Conservation (phyloP, 1,140 invertebrate genomes). For the Acromyrmex echinatior region DNA sequence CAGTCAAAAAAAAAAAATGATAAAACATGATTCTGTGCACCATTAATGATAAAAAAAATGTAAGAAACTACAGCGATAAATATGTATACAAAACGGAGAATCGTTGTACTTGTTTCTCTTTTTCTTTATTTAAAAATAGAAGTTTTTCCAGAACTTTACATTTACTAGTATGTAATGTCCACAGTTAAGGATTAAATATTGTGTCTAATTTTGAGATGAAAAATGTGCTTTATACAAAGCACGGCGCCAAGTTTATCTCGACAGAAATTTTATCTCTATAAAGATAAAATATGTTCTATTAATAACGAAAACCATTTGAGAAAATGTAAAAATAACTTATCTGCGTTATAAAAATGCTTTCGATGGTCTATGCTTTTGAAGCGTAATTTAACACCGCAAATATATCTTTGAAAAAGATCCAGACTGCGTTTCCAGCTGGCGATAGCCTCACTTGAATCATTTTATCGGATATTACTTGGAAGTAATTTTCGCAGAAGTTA, state of each 20-base stretch:
- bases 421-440: not conserved
- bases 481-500: constrained; percentile 46
- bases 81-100: not conserved
- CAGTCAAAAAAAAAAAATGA: not conserved
- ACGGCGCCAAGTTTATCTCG: constrained; percentile 4
- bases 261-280: not conserved
- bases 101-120: not conserved
- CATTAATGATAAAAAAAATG: not conserved
- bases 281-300: not conserved
- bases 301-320: not conserved
- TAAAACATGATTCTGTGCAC: not conserved
- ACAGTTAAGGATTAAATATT: not conserved
- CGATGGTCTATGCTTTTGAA: not conserved
- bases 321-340: not conserved
- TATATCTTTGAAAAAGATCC: not conserved
- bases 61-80: not conserved
- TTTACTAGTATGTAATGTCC: not conserved
- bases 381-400: not conserved
- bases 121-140: not conserved
- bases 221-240: not conserved
- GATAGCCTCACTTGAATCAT: not conserved
- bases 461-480: constrained; percentile 36
- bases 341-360: not conserved
- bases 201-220: not conserved
- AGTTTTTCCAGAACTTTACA: not conserved